Evolutionary conservation across 2,797 vertebrate genomes (phyloP).

Genomic region (Pristis pectinata): DNA sequence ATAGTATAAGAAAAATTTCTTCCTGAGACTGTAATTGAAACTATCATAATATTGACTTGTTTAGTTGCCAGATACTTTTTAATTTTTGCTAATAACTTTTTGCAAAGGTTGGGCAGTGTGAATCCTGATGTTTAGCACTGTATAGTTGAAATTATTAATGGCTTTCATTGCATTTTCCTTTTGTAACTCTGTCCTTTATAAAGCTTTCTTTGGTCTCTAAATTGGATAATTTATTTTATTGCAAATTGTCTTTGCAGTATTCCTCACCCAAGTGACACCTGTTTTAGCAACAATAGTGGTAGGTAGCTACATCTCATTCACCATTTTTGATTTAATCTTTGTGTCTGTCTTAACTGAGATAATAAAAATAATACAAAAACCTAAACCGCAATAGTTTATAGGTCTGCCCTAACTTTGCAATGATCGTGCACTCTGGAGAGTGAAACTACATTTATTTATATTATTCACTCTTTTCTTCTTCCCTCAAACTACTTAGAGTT

Average conservation of each 20-base stretch:
- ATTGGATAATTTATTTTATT: background rate
- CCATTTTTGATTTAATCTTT: conserved; percentile 14
- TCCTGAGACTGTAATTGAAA: background rate
- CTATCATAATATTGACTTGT: background rate
- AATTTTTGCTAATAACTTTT: background rate
- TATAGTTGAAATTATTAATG: background rate
- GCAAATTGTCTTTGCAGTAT: conserved; percentile 22
- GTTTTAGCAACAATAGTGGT: conserved; percentile 22
- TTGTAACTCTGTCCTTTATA: background rate
- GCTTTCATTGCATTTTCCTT: background rate
- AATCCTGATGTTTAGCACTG: background rate
- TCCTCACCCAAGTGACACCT: conserved; percentile 25
- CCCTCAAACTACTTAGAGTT: background rate
- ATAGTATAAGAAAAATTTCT: background rate
- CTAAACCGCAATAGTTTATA: background rate
- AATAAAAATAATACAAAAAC: background rate
- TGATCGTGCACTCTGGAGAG: background rate
- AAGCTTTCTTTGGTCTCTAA: background rate
- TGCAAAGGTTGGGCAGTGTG: background rate
- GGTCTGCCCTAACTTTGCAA: background rate
- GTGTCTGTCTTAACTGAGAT: background rate
- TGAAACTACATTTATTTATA: background rate
- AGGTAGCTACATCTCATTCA: background rate
- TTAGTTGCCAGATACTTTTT: background rate
- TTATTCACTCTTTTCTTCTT: background rate